These are phyloP conservation scores for Heliconius cydno DNA, from an alignment of 2,888 invertebrate species.

Conservation along the genomic window DNA sequence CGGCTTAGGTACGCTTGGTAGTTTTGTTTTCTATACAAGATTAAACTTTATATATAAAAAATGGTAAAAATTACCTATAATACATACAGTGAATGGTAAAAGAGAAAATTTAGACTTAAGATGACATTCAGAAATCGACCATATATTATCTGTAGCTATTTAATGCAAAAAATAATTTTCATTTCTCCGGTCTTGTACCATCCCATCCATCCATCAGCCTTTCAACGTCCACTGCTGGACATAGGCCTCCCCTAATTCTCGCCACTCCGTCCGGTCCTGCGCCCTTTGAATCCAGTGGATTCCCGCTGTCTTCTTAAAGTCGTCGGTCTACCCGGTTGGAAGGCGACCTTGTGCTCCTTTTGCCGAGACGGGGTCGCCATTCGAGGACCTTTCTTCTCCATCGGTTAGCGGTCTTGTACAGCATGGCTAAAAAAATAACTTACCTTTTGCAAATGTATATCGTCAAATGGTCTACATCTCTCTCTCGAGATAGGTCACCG, in stretches of 20 bases:
- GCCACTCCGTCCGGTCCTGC: too few species aligned
- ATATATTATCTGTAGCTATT: too few species aligned
- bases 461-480: background rate
- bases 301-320: too few species aligned
- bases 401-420: background rate
- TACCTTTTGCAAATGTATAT: background rate
- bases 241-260: too few species aligned
- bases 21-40: background rate
- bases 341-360: too few species aligned
- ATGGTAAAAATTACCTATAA: background rate
- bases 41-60: background rate
- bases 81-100: background rate
- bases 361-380: too few species aligned
- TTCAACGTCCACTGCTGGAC: too few species aligned
- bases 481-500: conserved; percentile 4
- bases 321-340: too few species aligned
- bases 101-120: background rate
- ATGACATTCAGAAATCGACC: too few species aligned
- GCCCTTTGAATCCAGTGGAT: too few species aligned
- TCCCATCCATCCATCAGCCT: too few species aligned
- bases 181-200: background rate
- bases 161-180: background rate
- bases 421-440: background rate
- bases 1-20: conserved; percentile 8
- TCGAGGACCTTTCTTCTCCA: too few species aligned